Evolutionary conservation across 1,140 invertebrate species (phyloP).

Genomic region (Episyrphus balteatus): DNA sequence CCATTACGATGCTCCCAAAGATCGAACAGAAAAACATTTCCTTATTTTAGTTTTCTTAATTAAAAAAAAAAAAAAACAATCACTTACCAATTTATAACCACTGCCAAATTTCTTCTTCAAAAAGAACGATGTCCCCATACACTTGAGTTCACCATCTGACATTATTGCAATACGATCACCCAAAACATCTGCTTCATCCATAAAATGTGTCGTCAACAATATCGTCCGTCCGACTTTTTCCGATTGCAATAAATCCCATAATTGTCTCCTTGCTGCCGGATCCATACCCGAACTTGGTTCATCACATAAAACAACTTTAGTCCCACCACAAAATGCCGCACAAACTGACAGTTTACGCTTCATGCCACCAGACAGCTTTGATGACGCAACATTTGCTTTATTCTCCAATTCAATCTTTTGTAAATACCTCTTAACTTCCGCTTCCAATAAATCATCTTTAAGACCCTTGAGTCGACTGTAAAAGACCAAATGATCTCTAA

Average conservation of each 20-base stretch:
- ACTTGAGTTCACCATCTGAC: conserved; percentile 67
- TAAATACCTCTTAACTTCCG: conserved; percentile 49
- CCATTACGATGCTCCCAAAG: too few species aligned
- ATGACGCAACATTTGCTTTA: conserved; percentile 44
- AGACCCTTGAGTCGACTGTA: conserved; percentile 65
- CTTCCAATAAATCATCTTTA: conserved; percentile 44
- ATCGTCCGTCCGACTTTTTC: conserved; percentile 57
- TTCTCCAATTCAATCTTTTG: conserved; percentile 54
- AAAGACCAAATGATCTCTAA: conserved; percentile 80
- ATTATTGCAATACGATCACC: conserved; percentile 90
- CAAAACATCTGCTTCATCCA: conserved; percentile 94
- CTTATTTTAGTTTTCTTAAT: neutral
- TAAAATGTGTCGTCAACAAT: conserved; percentile 91
- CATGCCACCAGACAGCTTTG: conserved; percentile 71
- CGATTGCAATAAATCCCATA: conserved; percentile 72
- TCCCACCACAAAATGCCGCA: conserved; percentile 61
- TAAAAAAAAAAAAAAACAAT: neutral
- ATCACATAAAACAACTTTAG: conserved; percentile 70
- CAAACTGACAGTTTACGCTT: conserved; percentile 64
- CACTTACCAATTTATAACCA: conserved; percentile 26
- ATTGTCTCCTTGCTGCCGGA: conserved; percentile 74
- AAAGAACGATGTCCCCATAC: conserved; percentile 76
- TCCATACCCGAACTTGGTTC: conserved; percentile 95
- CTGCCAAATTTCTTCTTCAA: conserved; percentile 73
- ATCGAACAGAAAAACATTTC: too few species aligned